Base-by-base conservation (phyloP, 1,140 invertebrate species). In the Meloidogyne chitwoodi region DNA sequence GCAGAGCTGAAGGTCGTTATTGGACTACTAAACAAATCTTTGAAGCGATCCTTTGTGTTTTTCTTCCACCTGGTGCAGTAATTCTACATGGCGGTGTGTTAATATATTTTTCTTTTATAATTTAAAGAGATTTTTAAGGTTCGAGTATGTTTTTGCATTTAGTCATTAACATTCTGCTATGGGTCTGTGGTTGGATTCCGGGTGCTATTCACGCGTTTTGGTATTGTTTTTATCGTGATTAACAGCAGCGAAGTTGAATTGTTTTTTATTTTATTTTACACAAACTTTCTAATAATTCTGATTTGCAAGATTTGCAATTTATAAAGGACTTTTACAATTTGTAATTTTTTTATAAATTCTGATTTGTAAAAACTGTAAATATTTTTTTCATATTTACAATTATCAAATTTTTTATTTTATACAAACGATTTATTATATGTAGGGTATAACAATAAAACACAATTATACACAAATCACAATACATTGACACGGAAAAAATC, bases 111-210 rank as follows among this genome's bases (percentile, higher is more conserved):
- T 19, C 5, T 16, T 34, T 8, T 67, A 1, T n/a, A 56, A 44
- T 68, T 31, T 61, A 24, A 24, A 11, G 1, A 10, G 1, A 14
- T 11, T 16, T 63, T 31, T 68, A 16, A 73, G 71, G 71, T 22
- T 12, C 31, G 5, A 24, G 75, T 34, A 67, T 69, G 74, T 29
- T 75, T 19, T 34, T 75, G 2, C 74, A 75, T 44, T 38, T 75
- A 63, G 38, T 75, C 16, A 31, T 75, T 24, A 75, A 75, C 70
- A 68, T 75, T 74, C 44, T 75, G n/a, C 34, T 75, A 6, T 75
- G 74, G 74, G 75, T 75, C 5, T 74, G 64, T 22, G 74, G 74
- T 31, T 75, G 74, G 74, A 10, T 75, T n/a, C 74, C 74, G 4
- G 74, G 74, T 11, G 64, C 68, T 29, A 38, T 75, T 29, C 74